Conservation (phyloP, 2,797 vertebrate genomes). For the Urophycis tenuis region DNA sequence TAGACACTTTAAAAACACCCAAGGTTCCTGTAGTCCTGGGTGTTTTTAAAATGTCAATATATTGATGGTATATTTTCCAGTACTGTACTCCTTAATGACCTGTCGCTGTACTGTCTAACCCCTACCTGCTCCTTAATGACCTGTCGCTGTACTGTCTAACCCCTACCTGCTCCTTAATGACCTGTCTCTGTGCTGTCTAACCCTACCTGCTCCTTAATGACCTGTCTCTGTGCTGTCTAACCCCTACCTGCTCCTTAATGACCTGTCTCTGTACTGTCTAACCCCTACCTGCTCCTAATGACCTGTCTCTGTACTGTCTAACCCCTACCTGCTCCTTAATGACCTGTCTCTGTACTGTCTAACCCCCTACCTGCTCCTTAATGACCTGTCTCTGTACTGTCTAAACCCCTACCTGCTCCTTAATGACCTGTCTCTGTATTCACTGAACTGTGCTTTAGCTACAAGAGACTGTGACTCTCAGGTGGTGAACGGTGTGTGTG, state of each 20-base stretch:
- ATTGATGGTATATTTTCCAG: background rate
- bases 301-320: background rate
- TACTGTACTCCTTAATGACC: constrained; percentile 1
- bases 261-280: background rate
- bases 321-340: too few relatives aligned
- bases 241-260: constrained; percentile 1
- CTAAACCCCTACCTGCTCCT: too few relatives aligned
- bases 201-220: too few relatives aligned
- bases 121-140: background rate
- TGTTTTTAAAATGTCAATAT: too few relatives aligned
- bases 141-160: background rate
- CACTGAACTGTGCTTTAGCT: too few relatives aligned
- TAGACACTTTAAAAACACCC: too few relatives aligned
- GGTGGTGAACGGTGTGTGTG: too few relatives aligned
- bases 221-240: background rate
- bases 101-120: background rate
- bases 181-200: too few relatives aligned
- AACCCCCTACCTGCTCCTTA: background rate
- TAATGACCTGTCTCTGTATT: too few relatives aligned
- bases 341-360: background rate
- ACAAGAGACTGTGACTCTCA: too few relatives aligned
- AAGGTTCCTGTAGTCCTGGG: too few relatives aligned
- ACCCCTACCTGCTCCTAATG: background rate
- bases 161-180: too few relatives aligned
- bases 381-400: background rate